Conservation (phyloP, 2,113 vertebrate species). For the Xyrauchen texanus region DNA sequence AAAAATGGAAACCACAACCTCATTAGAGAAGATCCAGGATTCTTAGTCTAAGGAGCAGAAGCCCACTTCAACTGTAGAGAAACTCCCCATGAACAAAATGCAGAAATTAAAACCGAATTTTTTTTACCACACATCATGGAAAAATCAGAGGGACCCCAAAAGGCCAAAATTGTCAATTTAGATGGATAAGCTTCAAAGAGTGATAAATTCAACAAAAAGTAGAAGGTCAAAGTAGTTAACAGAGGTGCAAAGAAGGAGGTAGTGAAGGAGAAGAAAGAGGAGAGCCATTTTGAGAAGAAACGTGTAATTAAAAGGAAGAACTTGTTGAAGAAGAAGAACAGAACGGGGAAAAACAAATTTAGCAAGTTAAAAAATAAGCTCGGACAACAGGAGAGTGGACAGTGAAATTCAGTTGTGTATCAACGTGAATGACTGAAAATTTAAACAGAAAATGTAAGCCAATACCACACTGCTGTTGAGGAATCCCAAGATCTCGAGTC, state of each 20-base stretch:
- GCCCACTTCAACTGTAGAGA: neutral
- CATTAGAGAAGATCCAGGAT: constrained; percentile 5
- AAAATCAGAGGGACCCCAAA: constrained; percentile 60
- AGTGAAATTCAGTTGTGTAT: constrained; percentile 27
- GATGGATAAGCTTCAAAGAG: constrained; percentile 60
- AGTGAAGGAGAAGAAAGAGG: constrained; percentile 57
- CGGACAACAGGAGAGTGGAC: constrained; percentile 32
- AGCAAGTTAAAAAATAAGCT: constrained; percentile 61
- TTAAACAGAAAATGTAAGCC: no score
- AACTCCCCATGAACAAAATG: constrained; percentile 1
- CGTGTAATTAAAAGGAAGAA: constrained; percentile 55
- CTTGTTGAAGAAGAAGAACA: constrained; percentile 43
- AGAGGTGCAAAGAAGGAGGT: constrained; percentile 50
- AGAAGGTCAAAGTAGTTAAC: constrained; percentile 8
- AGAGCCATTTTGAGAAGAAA: constrained; percentile 53
- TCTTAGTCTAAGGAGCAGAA: neutral
- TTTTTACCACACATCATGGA: neutral
- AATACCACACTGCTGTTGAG: neutral
- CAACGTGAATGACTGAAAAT: neutral
- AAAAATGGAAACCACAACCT: constrained; percentile 42
- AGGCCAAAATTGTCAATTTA: constrained; percentile 67
- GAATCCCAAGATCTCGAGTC: neutral
- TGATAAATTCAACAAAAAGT: constrained; percentile 45
- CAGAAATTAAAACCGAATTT: constrained; percentile 21
- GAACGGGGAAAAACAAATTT: constrained; percentile 74